Conservation (phyloP, 2,888 invertebrate species). For the Polydrusus cervinus region DNA sequence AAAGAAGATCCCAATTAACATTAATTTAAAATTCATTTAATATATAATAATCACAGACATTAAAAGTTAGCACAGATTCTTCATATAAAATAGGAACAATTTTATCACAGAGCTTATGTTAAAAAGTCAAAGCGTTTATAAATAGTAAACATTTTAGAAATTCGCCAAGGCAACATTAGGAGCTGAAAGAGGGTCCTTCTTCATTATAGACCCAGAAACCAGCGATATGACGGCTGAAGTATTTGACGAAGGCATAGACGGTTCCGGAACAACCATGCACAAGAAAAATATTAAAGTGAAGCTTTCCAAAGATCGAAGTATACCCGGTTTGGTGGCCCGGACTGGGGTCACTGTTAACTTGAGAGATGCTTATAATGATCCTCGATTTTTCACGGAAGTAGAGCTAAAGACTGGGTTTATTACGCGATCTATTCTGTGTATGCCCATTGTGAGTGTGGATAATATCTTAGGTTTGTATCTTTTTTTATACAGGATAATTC, state of each 20-base stretch:
- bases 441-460: constrained; percentile 73
- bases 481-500: background rate
- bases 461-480: constrained; percentile 61
- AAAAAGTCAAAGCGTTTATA: background rate
- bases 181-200: constrained; percentile 76
- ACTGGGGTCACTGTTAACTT: constrained; percentile 74
- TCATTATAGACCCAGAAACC: constrained; percentile 73
- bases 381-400: constrained; percentile 73
- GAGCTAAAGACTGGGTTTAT: constrained; percentile 75
- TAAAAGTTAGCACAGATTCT: too few species aligned
- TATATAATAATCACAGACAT: too few species aligned
- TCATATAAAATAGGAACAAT: too few species aligned
- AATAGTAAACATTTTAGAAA: constrained; percentile 67
- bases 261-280: constrained; percentile 69
- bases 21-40: too few species aligned
- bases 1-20: too few species aligned
- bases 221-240: constrained; percentile 74
- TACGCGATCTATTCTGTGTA: constrained; percentile 74
- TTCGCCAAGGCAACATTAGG: constrained; percentile 75
- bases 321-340: constrained; percentile 74
- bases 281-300: constrained; percentile 74
- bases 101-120: too few species aligned
- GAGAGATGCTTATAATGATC: constrained; percentile 74
- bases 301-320: constrained; percentile 72
- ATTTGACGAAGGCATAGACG: constrained; percentile 75